Evolutionary conservation across 2,888 invertebrate genomes (phyloP), one percentile per base, ranked within the genome.

Genomic region (Sabatieria punctata): DNA sequence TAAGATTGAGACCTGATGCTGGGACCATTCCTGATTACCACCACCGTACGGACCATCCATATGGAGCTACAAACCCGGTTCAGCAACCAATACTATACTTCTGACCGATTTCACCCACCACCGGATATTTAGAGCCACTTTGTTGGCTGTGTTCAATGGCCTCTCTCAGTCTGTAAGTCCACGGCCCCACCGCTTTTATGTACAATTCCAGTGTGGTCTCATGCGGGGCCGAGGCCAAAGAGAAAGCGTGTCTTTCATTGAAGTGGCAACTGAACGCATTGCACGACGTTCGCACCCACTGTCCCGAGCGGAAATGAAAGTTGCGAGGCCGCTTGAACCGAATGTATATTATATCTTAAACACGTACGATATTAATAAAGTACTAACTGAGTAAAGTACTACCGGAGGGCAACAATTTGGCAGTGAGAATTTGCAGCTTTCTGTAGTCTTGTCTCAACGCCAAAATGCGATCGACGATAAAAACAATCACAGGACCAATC

Each of bases 1-100:
- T 88, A 91, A 88, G 15, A 91, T 86, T 0, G 91, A 91, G 11
- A 91, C 88, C 66, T 89, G 88, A 63, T 91, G 91, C 67, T 91
- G 89, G 71, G 89, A 89, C 89, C 89, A 89, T 68, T 89, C 89
- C 65, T 93, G 91, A 70, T 93, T 93, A 13, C 91, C 93, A 15
- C 91, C 91, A 2, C 91, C 91, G 57, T 88, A 93, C 0, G 91
- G 93, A 6, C 91, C 91, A 67, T 89, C 88, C 50, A 93, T 78
- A 45, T 88, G 77, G 52, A 71, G 65, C 68, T 71, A 24, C 19
- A 22, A 27, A 11, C 4, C 24, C 4, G 26, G 27, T 35, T 15
- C 37, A 45, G 37, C n/a, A n/a, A n/a, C n/a, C n/a, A n/a, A n/a
- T n/a, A n/a, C n/a, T n/a, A n/a, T n/a, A n/a, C n/a, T n/a, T n/a